Base-by-base conservation (phyloP, 2,888 invertebrate genomes). In the Drosophila hawaiiensis region DNA sequence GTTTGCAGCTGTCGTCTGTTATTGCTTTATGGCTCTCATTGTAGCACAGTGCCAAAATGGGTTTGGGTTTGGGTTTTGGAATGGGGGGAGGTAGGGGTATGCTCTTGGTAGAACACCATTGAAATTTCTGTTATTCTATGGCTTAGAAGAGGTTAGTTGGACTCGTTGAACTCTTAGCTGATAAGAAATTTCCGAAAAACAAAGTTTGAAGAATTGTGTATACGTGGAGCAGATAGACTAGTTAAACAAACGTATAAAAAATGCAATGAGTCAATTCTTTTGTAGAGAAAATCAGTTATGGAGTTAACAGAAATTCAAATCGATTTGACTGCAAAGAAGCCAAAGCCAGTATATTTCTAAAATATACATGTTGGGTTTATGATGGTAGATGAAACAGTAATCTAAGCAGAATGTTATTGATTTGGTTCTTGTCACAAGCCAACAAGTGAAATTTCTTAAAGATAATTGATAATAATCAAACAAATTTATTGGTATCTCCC, bases 1-100 rank as follows among this genome's bases (percentile, higher is more conserved):
- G 65, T 76, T 89, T 89, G 84, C 87, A 84, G 84, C 84, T 89
- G 84, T 84, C 84, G 89, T 71, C 66, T 74, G 82, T 66, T 84
- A 68, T 70, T 69, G 68, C 68, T 66, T 74, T 75, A 65, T 69
- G 74, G 67, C 62, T 61, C 68, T 68, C 52, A 54, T 59, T 56
- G 73, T 62, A 73, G 81, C 78, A 73, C 78, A 77, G n/a, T 77
- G 78, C 73, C 81, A 81, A 81, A 81, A 56, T 53, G 47, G 52
- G 58, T 25, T 56, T 47, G 65, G 50, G n/a, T 41, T 41, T 41
- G 22, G 14, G 47, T 22, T 47, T 16, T 47, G 16, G 47, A 47
- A 39, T 66, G 55, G 52, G 35, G 10, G 33, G 4, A 12, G 33
- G 33, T 56, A 41, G 76, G 49, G 35, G 39, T 60, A 49, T n/a